Percentiles rank a stretch among this genome's conserved stretches.
phyloP scores from a whole-genome alignment of 2,797 vertebrate species.

The Sebastes jordani region DNA sequence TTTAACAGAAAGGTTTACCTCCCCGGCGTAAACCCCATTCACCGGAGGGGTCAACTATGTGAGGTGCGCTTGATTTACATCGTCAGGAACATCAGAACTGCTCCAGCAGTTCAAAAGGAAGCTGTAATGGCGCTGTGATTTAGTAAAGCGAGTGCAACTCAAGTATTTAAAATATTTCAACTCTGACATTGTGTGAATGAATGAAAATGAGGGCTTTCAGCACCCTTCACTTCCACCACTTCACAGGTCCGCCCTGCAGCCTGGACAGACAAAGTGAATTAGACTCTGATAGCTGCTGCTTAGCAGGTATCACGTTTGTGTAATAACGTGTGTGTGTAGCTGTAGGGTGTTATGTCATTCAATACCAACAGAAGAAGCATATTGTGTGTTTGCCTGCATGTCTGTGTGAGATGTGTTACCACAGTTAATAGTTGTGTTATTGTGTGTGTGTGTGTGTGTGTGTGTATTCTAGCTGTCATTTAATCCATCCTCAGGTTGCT shows the following conservation, averaged over 20 bases:
- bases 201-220: constrained; percentile 52
- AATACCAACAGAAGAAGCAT: constrained; percentile 22
- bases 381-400: background rate
- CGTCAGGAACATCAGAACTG: background rate
- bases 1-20: background rate
- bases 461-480: constrained; percentile 47
- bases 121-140: constrained; percentile 4
- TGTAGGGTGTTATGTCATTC: constrained; percentile 7
- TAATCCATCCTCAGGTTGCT: constrained; percentile 63
- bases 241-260: constrained; percentile 38
- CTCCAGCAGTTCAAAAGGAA: constrained; percentile 38
- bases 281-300: constrained; percentile 27
- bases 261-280: constrained; percentile 42
- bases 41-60: constrained; percentile 14
- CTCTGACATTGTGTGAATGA: constrained; percentile 37
- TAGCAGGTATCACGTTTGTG: constrained; percentile 13
- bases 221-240: constrained; percentile 35
- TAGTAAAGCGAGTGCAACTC: constrained; percentile 2
- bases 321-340: background rate
- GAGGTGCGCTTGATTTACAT: constrained; percentile 35
- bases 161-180: constrained; percentile 52
- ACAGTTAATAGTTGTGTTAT: background rate
- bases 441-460: background rate
- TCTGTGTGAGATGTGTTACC: background rate
- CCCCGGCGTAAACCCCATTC: constrained; percentile 7